A percentile compares a stretch with the other conserved stretches of the same genome.
phyloP scores from a whole-genome alignment of 2,888 invertebrate genomes.

The Machimus atricapillus region DNA sequence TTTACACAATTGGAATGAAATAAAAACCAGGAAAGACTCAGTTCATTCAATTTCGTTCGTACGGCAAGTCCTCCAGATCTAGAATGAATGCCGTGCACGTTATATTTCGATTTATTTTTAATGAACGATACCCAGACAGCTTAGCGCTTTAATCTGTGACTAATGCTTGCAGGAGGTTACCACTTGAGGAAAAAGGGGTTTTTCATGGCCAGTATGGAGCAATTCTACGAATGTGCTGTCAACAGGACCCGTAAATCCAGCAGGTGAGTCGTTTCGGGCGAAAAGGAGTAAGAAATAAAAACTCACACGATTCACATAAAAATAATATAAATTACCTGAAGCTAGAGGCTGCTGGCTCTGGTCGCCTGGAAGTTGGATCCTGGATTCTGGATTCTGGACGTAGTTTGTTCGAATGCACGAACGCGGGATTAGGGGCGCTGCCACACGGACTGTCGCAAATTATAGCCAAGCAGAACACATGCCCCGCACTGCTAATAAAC shows the following conservation, averaged over 20 bases:
- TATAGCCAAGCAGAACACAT: slow-evolving; percentile 29
- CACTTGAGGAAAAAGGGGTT: neutral
- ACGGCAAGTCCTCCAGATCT: neutral
- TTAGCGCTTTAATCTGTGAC: neutral
- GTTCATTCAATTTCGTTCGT: neutral
- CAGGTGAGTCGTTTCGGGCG: neutral
- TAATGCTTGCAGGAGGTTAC: neutral
- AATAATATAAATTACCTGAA: slow-evolving; percentile 36
- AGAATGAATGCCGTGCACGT: neutral
- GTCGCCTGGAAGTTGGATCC: neutral
- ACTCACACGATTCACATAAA: slow-evolving; percentile 17
- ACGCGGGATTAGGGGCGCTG: slow-evolving; percentile 16
- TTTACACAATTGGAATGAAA: neutral
- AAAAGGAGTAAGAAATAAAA: neutral
- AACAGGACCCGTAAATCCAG: neutral
- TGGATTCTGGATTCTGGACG: neutral
- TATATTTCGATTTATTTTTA: neutral
- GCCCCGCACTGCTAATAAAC: slow-evolving; percentile 36
- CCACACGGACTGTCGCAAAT: slow-evolving; percentile 34
- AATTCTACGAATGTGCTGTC: neutral
- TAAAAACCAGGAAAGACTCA: neutral
- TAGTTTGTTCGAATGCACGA: slow-evolving; percentile 10
- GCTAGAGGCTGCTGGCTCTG: neutral
- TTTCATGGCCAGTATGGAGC: neutral
- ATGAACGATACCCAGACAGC: neutral